phyloP scores from a whole-genome alignment of 2,797 vertebrate species.

The Protonibea diacanthus region DNA sequence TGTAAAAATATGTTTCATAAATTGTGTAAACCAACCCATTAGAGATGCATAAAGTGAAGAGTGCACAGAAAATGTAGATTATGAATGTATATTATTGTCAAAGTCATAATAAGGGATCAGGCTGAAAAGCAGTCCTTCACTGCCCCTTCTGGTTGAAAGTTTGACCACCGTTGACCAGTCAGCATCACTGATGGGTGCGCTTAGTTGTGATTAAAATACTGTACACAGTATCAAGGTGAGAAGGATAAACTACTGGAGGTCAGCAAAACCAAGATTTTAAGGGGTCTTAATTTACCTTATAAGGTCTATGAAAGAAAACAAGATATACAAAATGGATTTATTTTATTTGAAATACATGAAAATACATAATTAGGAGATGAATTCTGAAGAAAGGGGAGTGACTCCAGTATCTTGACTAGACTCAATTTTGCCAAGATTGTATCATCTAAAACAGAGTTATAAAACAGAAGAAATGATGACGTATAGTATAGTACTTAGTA shows the following conservation, averaged over 20 bases:
- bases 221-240: not conserved
- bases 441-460: not conserved
- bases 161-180: not conserved
- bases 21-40: not conserved
- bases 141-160: slow-evolving; percentile 9
- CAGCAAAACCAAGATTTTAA: not conserved
- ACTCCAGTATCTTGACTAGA: too few species aligned
- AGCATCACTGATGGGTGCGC: not conserved
- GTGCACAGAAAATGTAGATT: not conserved
- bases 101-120: not conserved
- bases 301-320: not conserved
- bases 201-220: not conserved
- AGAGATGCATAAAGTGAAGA: not conserved
- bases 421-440: not conserved
- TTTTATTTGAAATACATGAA: not conserved
- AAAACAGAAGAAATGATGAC: not conserved
- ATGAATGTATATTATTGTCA: not conserved
- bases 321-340: not conserved
- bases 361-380: not conserved
- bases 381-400: not conserved
- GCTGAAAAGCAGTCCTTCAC: slow-evolving; percentile 11
- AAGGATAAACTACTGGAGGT: not conserved
- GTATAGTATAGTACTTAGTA: not conserved
- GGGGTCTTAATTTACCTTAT: not conserved
- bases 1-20: not conserved